Conservation (phyloP, 2,797 vertebrate genomes). For the Acrossocheilus fasciatus region DNA sequence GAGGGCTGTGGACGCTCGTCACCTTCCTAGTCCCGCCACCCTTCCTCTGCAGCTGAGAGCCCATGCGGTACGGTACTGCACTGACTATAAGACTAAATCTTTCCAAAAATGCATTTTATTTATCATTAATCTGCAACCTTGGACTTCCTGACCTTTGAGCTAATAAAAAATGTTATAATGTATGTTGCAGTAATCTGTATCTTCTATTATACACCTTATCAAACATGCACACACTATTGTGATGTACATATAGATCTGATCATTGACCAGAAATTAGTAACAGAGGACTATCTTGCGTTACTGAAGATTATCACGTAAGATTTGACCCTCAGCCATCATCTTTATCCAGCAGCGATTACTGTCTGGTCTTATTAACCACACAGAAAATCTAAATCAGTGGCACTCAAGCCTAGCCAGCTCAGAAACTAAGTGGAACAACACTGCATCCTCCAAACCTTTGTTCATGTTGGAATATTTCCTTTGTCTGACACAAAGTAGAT, state of each 20-base stretch:
- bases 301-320: background rate
- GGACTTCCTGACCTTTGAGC: background rate
- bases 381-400: background rate
- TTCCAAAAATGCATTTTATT: background rate
- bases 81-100: background rate
- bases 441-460: background rate
- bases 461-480: slow-evolving; percentile 1
- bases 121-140: background rate
- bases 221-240: too few relatives aligned
- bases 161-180: background rate
- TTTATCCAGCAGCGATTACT: background rate
- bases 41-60: slow-evolving; percentile 80
- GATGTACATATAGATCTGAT: background rate
- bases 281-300: slow-evolving; percentile 54
- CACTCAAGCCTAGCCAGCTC: background rate
- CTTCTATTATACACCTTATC: background rate
- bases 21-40: slow-evolving; percentile 75
- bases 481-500: background rate
- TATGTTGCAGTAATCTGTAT: background rate
- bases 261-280: slow-evolving; percentile 62
- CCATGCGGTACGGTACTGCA: slow-evolving; percentile 77
- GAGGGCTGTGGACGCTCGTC: slow-evolving; percentile 78
- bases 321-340: slow-evolving; percentile 2
- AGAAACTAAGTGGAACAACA: background rate
- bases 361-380: background rate